phyloP scores from a whole-genome alignment of 2,113 vertebrate genomes.

The Oxyruncus cristatus region DNA sequence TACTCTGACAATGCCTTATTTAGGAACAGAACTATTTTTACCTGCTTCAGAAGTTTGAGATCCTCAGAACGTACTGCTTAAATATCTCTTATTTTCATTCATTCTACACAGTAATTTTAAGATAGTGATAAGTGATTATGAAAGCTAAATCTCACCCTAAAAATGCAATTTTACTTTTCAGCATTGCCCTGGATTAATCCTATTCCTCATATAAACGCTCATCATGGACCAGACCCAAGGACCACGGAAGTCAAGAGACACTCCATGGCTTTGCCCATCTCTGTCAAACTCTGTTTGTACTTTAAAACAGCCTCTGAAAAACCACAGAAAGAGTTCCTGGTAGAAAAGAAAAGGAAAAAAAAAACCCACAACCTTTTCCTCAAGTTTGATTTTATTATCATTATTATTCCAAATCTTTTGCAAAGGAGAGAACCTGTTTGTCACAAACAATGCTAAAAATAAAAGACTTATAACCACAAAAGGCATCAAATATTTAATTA shows the following conservation, averaged over 20 bases:
- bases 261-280: not conserved
- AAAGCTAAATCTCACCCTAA: not conserved
- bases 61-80: not conserved
- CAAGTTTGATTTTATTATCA: not conserved
- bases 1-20: accelerated
- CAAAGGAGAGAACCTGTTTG: not conserved
- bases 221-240: not conserved
- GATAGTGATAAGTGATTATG: accelerated
- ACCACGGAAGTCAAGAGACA: not conserved
- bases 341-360: not conserved
- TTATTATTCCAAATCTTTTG: not conserved
- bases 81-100: not conserved
- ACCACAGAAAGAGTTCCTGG: not conserved
- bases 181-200: not conserved
- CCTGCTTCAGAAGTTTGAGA: not conserved
- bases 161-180: not conserved
- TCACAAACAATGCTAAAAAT: not conserved
- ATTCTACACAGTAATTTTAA: not conserved
- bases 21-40: not conserved
- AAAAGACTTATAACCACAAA: not conserved
- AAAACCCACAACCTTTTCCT: not conserved
- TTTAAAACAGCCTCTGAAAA: not conserved
- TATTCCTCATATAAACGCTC: not conserved
- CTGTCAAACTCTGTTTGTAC: not conserved
- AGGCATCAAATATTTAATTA: not conserved